Percentiles rank a stretch among this genome's conserved stretches.
Evolutionary conservation across 2,888 invertebrate species (phyloP).

Genomic region (Drosophila heteroneura): DNA sequence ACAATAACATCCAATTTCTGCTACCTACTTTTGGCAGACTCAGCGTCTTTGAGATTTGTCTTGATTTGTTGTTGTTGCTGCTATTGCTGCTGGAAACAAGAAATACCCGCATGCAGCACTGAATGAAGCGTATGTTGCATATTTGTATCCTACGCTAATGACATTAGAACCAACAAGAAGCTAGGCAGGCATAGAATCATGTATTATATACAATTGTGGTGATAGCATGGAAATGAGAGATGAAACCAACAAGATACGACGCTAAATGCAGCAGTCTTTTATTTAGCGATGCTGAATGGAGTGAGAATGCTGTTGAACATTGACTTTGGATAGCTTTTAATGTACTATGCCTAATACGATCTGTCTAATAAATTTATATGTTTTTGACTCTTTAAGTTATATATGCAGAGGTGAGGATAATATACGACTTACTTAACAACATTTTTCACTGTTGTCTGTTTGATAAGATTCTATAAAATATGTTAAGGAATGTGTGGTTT

Average conservation of each 20-base stretch:
- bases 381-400: not conserved
- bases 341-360: not conserved
- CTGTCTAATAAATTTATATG: not conserved
- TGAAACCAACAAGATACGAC: not conserved
- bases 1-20: slow-evolving; percentile 81
- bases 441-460: not conserved
- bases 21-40: slow-evolving; percentile 64
- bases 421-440: not conserved
- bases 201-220: slow-evolving; percentile 12
- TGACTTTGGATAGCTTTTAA: not conserved
- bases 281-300: not conserved
- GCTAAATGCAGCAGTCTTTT: not conserved
- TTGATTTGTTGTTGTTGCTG: slow-evolving; percentile 54
- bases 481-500: not conserved
- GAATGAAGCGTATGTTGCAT: slow-evolving; percentile 59
- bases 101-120: slow-evolving; percentile 69
- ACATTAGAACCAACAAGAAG: slow-evolving; percentile 39
- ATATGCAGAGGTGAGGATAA: not conserved
- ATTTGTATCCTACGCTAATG: slow-evolving; percentile 70
- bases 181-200: not conserved
- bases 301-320: not conserved
- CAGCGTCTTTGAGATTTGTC: slow-evolving; percentile 55
- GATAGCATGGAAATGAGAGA: slow-evolving; percentile 5
- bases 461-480: not conserved
- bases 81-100: slow-evolving; percentile 21